Conservation (phyloP, 2,888 invertebrate species). For the Drosophila fungiperda region DNA sequence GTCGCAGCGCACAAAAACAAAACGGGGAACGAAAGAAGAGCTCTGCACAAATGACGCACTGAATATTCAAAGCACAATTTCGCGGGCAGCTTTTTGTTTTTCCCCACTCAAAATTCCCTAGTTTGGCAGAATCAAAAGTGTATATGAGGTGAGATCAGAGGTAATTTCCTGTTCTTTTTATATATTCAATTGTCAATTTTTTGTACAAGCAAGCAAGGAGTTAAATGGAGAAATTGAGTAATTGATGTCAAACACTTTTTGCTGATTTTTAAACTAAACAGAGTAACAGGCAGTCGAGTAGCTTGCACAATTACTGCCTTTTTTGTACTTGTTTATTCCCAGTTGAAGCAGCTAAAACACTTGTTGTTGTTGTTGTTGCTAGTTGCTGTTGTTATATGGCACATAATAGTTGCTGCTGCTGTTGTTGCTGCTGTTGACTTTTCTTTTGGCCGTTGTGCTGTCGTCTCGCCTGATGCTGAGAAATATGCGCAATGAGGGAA, state of each 20-base stretch:
- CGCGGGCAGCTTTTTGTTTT: constrained; percentile 40
- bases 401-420: constrained; percentile 22
- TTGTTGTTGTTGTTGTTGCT: constrained; percentile 35
- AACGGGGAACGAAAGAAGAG: constrained; percentile 16
- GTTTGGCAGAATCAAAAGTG: not conserved
- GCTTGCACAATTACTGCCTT: not conserved
- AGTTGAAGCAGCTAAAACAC: constrained; percentile 35
- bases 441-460: constrained; percentile 58
- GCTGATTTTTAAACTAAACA: not conserved
- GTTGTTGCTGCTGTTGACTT: constrained; percentile 42
- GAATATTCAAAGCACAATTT: constrained; percentile 76
- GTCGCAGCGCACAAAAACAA: constrained; percentile 19
- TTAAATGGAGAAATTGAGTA: not conserved
- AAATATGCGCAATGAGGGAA: constrained; percentile 72
- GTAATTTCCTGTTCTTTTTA: not conserved
- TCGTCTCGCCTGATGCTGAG: constrained; percentile 36
- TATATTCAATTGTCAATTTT: not conserved
- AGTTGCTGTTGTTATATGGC: constrained; percentile 29
- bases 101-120: constrained; percentile 1
- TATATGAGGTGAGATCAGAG: not conserved
- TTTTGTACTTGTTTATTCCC: constrained; percentile 13
- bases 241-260: not conserved
- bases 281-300: constrained; percentile 3
- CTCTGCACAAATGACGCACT: constrained; percentile 67
- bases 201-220: not conserved